A percentile compares a stretch with the other conserved stretches of the same genome.
Conservation (phyloP, 2,888 invertebrate species). For the Epirrita christyi region DNA sequence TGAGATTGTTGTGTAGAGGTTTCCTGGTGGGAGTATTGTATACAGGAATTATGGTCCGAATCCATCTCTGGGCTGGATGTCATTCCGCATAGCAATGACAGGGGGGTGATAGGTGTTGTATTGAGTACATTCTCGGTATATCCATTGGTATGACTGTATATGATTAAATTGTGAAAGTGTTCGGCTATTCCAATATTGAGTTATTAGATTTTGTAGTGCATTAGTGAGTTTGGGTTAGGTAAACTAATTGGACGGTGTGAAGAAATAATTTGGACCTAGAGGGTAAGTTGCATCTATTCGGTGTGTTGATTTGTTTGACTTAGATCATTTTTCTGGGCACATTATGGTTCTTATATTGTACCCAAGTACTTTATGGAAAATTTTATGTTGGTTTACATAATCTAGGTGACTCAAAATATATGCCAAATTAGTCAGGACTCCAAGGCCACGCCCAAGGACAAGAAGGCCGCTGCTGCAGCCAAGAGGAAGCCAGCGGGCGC, state of each 20-base stretch:
- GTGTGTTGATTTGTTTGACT: no score
- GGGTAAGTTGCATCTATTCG: background rate
- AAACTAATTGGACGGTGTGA: constrained; percentile 31
- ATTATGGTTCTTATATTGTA: no score
- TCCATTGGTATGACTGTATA: constrained; percentile 29
- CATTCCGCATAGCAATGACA: constrained; percentile 79
- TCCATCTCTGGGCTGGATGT: constrained; percentile 80
- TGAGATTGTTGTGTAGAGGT: constrained; percentile 3
- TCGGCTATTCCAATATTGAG: constrained; percentile 48
- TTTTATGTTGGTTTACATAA: no score
- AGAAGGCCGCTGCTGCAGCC: no score
- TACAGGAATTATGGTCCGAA: constrained; percentile 80
- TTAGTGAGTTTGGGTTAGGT: constrained; percentile 43
- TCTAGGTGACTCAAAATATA: no score
- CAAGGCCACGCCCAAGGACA: no score
- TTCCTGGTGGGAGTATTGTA: constrained; percentile 54
- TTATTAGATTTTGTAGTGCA: constrained; percentile 52
- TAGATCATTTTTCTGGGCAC: no score
- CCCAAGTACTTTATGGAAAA: no score
- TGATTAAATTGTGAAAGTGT: constrained; percentile 52
- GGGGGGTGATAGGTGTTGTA: constrained; percentile 64
- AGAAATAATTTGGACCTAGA: constrained; percentile 16
- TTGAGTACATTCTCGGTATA: constrained; percentile 18
- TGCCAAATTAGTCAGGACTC: no score
- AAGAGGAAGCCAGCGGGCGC: no score